Conservation (phyloP, 2,113 vertebrate genomes). For the Gobiocypris rarus region DNA sequence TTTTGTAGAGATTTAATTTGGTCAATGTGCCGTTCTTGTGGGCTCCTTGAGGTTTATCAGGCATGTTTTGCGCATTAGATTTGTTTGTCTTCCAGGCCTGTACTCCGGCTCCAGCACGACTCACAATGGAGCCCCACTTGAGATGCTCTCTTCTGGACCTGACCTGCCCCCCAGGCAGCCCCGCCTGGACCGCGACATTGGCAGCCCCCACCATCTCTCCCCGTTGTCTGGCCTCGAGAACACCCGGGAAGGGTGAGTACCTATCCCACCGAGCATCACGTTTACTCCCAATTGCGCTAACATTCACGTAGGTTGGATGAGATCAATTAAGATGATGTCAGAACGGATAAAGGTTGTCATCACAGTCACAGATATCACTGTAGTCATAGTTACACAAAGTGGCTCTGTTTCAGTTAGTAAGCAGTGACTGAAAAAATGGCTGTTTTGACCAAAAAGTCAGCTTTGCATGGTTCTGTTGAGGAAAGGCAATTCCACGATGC, state of each 20-base stretch:
- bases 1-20: slow-evolving; percentile 56
- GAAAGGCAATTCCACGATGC: not conserved
- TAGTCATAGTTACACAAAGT: not conserved
- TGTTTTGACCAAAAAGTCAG: not conserved
- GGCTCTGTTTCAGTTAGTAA: not conserved
- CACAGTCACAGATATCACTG: slow-evolving; percentile 20
- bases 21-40: slow-evolving; percentile 59
- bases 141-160: slow-evolving; percentile 76
- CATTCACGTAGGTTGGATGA: not conserved
- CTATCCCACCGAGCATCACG: not conserved
- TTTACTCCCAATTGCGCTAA: slow-evolving; percentile 2
- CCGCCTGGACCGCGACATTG: slow-evolving; percentile 80
- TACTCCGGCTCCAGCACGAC: slow-evolving; percentile 81
- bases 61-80: slow-evolving; percentile 66
- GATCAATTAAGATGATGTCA: slow-evolving; percentile 6
- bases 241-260: slow-evolving; percentile 86
- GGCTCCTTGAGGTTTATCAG: slow-evolving; percentile 63
- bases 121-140: slow-evolving; percentile 79
- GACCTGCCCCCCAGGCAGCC: slow-evolving; percentile 82
- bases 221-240: slow-evolving; percentile 80
- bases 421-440: not conserved
- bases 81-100: slow-evolving; percentile 86
- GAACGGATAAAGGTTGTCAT: not conserved
- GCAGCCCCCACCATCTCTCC: slow-evolving; percentile 85
- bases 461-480: not conserved